phyloP scores from a whole-genome alignment of 2,113 vertebrate genomes.

The Austrofundulus limnaeus region DNA sequence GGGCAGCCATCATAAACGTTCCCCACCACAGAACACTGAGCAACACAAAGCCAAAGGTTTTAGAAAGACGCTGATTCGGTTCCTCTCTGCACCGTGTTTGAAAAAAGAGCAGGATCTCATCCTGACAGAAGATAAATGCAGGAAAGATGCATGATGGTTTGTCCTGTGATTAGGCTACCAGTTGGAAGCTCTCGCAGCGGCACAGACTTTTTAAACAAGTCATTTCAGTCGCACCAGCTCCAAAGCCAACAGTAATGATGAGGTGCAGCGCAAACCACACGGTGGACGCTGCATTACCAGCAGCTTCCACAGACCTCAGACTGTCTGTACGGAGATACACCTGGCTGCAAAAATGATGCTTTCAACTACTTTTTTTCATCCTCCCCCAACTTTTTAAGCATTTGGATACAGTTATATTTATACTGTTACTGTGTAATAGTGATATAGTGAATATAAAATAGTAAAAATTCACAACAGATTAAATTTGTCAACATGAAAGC shows the following conservation, averaged over 20 bases:
- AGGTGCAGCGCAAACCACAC: conserved; percentile 58
- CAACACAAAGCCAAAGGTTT: conserved; percentile 46
- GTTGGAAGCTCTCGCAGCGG: conserved; percentile 38
- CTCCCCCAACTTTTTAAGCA: conserved; percentile 1
- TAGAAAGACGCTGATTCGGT: conserved; percentile 52
- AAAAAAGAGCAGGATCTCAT: conserved; percentile 49
- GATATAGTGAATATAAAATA: not conserved
- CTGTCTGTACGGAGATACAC: conserved; percentile 54
- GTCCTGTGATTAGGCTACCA: conserved; percentile 53
- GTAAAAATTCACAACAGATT: not conserved
- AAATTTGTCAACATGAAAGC: conserved; percentile 1
- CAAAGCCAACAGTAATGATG: conserved; percentile 62
- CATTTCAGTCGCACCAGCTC: conserved; percentile 39
- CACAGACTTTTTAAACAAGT: conserved; percentile 57
- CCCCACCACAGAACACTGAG: conserved; percentile 34
- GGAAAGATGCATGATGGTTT: conserved; percentile 45
- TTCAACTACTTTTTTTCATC: conserved; percentile 6
- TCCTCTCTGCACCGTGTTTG: conserved; percentile 33
- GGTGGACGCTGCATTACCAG: conserved; percentile 47
- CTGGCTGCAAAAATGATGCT: conserved; percentile 43
- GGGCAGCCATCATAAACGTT: conserved; percentile 9
- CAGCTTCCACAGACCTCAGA: conserved; percentile 49
- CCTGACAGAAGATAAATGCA: conserved; percentile 45
- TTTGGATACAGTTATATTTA: not conserved
- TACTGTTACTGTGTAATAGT: too few species aligned